Evolutionary conservation across 2,888 invertebrate genomes (phyloP), one percentile per base, ranked within the genome.

Genomic region (Volucella inanis): DNA sequence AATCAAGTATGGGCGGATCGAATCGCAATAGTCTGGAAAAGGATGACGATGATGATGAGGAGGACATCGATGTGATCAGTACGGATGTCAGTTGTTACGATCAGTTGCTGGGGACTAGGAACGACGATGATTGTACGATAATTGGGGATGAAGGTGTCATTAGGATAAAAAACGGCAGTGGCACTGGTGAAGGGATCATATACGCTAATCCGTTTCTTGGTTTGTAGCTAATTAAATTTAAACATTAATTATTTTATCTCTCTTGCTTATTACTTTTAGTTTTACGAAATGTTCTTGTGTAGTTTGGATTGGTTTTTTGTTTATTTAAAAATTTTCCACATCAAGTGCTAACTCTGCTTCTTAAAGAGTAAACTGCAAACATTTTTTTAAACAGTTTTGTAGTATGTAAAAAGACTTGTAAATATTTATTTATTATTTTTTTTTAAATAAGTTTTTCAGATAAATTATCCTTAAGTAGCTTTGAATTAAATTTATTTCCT

Each of bases 141-240:
- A 89, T 91, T 61, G 90, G 90, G 47, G 90, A 91, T 85, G 89
- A 89, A 75, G 90, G 90, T 87, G 79, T 88, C 67, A 87, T 88
- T 72, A 87, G 82, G 78, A 86, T 87, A 68, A 86, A 86, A 59
- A 86, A 65, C 90, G 89, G 81, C 86, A 74, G 79, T 86, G 88
- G 89, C 88, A 88, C 88, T 88, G 89, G 89, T 89, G 90, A 89
- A 88, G 92, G 91, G 88, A 90, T 92, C 77, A 92, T 92, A 85
- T 92, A 92, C 90, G 90, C 91, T 90, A 92, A 92, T 91, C 92
- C 91, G 59, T 92, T 92, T 88, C 90, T 92, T 91, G 92, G 92
- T 92, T 92, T 90, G 92, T 92, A 92, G 83, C 59, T 79, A 59
- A 75, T 64, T 79, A 61, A 52, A 41, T 72, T 67, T 68, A 77